A percentile compares a stretch with the other conserved stretches of the same genome.
These are phyloP conservation scores for Drosophila hawaiiensis DNA, from an alignment of 2,888 invertebrate genomes.

Conservation along the genomic window DNA sequence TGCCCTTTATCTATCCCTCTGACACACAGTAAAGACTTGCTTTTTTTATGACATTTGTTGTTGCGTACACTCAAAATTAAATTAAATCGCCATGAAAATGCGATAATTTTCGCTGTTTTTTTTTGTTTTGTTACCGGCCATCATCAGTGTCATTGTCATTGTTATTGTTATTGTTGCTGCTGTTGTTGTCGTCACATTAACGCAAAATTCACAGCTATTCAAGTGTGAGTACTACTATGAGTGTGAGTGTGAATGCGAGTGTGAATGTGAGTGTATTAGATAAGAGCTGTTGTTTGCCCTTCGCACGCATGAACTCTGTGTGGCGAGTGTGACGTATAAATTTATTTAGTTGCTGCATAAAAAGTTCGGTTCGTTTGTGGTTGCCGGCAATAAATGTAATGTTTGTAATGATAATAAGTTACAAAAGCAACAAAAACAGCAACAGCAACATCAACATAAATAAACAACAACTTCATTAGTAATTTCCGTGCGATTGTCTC, in stretches of 20 bases:
- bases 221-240: constrained; percentile 5
- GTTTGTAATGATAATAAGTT: constrained; percentile 51
- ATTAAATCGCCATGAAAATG: constrained; percentile 72
- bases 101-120: constrained; percentile 41
- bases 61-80: constrained; percentile 62
- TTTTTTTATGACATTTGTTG: constrained; percentile 33
- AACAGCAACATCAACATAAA: constrained; percentile 19
- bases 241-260: constrained; percentile 19
- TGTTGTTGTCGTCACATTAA: constrained; percentile 30
- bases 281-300: constrained; percentile 68
- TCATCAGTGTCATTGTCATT: constrained; percentile 35
- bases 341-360: constrained; percentile 59
- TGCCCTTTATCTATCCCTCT: not conserved
- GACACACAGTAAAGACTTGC: not conserved
- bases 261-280: constrained; percentile 44
- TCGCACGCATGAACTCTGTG: constrained; percentile 71
- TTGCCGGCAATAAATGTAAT: constrained; percentile 57
- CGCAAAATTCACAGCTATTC: constrained; percentile 36
- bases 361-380: constrained; percentile 26
- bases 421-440: constrained; percentile 25
- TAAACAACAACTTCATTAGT: constrained; percentile 73
- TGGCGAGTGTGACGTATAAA: constrained; percentile 44
- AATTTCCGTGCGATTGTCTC: constrained; percentile 80
- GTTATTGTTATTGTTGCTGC: constrained; percentile 26
- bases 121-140: constrained; percentile 29